A percentile compares a stretch with the other conserved stretches of the same genome.
Evolutionary conservation across 1,140 invertebrate genomes (phyloP).

Genomic region (Nymphalis io): DNA sequence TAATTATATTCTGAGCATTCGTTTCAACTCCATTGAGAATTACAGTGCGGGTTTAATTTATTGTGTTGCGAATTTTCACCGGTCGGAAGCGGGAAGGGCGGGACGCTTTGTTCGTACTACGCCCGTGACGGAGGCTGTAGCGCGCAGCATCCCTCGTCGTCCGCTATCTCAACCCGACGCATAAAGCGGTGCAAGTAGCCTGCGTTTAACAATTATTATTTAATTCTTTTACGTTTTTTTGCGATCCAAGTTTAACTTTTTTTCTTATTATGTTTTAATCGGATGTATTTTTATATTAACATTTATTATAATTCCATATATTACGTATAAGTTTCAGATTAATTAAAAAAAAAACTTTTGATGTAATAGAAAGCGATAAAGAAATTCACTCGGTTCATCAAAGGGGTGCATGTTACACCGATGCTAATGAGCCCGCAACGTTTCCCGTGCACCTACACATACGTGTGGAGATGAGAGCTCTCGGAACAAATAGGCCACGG

Average conservation of each 20-base stretch:
- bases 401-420: slow-evolving; percentile 34
- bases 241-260: background rate
- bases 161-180: slow-evolving; percentile 15
- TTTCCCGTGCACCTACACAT: slow-evolving; percentile 30
- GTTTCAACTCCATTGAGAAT: slow-evolving; percentile 38
- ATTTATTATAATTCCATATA: no score
- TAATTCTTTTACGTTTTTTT: background rate
- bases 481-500: slow-evolving; percentile 41
- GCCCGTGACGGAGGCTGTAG: slow-evolving; percentile 65
- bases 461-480: slow-evolving; percentile 33
- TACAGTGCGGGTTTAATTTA: slow-evolving; percentile 61
- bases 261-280: background rate
- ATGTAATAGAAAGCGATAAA: slow-evolving; percentile 4
- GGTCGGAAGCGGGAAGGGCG: slow-evolving; percentile 56
- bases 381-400: slow-evolving; percentile 12
- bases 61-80: slow-evolving; percentile 40
- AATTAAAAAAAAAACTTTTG: background rate
- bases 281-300: background rate
- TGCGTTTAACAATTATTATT: slow-evolving; percentile 25
- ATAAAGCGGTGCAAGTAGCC: slow-evolving; percentile 27
- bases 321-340: background rate
- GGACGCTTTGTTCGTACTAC: slow-evolving; percentile 71
- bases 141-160: slow-evolving; percentile 68
- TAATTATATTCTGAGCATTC: slow-evolving; percentile 48
- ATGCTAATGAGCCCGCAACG: slow-evolving; percentile 40